Percentiles rank a stretch among this genome's conserved stretches.
Conservation (phyloP, 2,888 invertebrate species). For the Scaptomyza flava region DNA sequence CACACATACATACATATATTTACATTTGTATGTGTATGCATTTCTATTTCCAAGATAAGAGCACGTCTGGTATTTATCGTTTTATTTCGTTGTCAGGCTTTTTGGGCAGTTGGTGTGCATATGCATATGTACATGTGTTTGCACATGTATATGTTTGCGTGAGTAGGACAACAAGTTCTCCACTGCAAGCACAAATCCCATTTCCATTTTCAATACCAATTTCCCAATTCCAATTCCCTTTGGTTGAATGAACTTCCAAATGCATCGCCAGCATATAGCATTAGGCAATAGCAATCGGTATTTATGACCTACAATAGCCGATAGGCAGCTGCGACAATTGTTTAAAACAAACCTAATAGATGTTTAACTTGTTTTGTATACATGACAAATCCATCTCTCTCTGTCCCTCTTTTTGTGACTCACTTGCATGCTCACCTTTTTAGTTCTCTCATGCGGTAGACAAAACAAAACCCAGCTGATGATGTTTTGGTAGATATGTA, state of each 20-base stretch:
- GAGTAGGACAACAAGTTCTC: slow-evolving; percentile 18
- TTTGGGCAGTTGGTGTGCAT: slow-evolving; percentile 19
- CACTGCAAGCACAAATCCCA: slow-evolving; percentile 33
- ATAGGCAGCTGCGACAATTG: slow-evolving; percentile 46
- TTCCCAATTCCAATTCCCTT: slow-evolving; percentile 29
- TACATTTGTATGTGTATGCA: slow-evolving; percentile 22
- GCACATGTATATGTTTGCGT: slow-evolving; percentile 3
- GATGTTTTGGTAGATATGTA: slow-evolving; percentile 71
- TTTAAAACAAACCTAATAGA: slow-evolving; percentile 36
- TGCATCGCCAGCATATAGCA: slow-evolving; percentile 18
- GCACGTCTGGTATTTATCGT: slow-evolving; percentile 30
- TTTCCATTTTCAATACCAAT: slow-evolving; percentile 18
- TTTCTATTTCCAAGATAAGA: slow-evolving; percentile 47
- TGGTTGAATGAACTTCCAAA: slow-evolving; percentile 69
- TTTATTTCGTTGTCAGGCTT: slow-evolving; percentile 22
- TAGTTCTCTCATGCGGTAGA: slow-evolving; percentile 47
- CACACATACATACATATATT: slow-evolving; percentile 6
- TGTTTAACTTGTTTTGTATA: slow-evolving; percentile 54
- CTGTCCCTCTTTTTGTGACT: slow-evolving; percentile 3
- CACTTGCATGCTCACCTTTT: slow-evolving; percentile 20
- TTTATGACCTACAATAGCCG: slow-evolving; percentile 64
- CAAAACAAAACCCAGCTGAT: slow-evolving; percentile 76
- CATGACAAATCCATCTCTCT: slow-evolving; percentile 22
- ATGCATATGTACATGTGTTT: neutral
- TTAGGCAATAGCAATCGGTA: slow-evolving; percentile 31